A percentile compares a stretch with the other conserved stretches of the same genome.
Evolutionary conservation across 2,797 vertebrate genomes (phyloP).

Genomic region (Allobates femoralis): DNA sequence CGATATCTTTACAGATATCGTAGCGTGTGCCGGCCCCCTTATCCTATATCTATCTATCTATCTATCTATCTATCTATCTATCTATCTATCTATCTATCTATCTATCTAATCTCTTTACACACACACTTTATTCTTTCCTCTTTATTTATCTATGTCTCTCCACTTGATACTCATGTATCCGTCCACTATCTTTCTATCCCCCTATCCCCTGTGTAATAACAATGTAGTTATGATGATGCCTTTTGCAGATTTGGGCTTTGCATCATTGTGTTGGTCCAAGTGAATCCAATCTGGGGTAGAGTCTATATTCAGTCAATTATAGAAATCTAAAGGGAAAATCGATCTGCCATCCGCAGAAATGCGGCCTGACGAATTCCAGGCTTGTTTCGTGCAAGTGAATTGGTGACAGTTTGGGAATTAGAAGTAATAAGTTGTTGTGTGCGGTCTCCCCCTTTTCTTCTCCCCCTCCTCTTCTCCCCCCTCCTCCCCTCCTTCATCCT

Average conservation of each 20-base stretch:
- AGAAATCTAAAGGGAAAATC: conserved; percentile 96
- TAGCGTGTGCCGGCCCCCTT: no score
- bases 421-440: conserved; percentile 89
- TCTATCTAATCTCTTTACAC: no score
- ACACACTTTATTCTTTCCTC: no score
- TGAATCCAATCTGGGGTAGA: conserved; percentile 79
- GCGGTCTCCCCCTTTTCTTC: conserved; percentile 73
- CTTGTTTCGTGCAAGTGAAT: conserved; percentile 94
- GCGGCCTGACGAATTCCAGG: conserved; percentile 95
- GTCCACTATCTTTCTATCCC: no score
- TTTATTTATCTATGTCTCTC: no score
- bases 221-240: no score
- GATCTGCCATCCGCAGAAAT: conserved; percentile 95
- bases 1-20: no score
- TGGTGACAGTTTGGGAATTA: conserved; percentile 91
- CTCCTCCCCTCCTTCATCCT: background rate
- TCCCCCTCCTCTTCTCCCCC: conserved; percentile 27
- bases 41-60: background rate
- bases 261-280: conserved; percentile 69
- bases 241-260: conserved; percentile 35
- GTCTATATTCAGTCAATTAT: conserved; percentile 93
- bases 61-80: conserved; percentile 9
- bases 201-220: no score
- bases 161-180: no score
- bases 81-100: background rate